Conservation (phyloP, 2,888 invertebrate genomes). For the Lycophotia porphyrea region DNA sequence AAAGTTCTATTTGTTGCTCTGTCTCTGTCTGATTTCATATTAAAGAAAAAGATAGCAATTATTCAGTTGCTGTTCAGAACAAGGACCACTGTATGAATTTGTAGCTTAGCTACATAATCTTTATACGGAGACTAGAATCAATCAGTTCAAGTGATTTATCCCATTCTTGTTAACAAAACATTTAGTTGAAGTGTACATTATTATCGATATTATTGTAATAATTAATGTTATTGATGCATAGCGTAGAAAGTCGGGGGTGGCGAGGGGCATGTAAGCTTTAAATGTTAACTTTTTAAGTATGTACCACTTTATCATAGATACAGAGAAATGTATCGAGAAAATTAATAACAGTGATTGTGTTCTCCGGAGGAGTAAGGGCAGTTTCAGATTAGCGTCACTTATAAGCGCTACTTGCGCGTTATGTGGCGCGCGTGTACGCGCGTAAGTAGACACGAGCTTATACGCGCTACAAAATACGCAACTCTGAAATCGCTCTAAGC, state of each 20-base stretch:
- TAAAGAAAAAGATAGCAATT: slow-evolving; percentile 12
- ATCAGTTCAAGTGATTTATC: slow-evolving; percentile 19
- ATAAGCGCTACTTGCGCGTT: not conserved
- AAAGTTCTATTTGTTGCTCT: not conserved
- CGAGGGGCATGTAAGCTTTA: slow-evolving; percentile 58
- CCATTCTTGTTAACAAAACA: slow-evolving; percentile 24
- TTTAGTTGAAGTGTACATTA: slow-evolving; percentile 45
- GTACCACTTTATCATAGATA: slow-evolving; percentile 21
- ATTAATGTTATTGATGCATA: slow-evolving; percentile 54
- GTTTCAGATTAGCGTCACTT: not conserved
- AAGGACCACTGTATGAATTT: not conserved
- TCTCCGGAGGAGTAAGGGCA: not conserved
- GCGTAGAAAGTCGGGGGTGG: slow-evolving; percentile 31
- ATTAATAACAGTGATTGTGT: not conserved
- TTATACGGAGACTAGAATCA: slow-evolving; percentile 1
- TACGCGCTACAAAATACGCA: not conserved
- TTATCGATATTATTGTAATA: slow-evolving; percentile 48
- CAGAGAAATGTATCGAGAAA: slow-evolving; percentile 15
- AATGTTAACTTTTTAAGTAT: slow-evolving; percentile 52
- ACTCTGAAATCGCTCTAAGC: not conserved
- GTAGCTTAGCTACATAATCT: not conserved
- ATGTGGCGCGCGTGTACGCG: not conserved
- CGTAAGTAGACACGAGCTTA: not conserved
- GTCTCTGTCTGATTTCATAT: not conserved
- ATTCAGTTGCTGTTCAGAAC: not conserved